Evolutionary conservation across 2,797 vertebrate species (phyloP).

Genomic region (Arrhamphus sclerolepis): DNA sequence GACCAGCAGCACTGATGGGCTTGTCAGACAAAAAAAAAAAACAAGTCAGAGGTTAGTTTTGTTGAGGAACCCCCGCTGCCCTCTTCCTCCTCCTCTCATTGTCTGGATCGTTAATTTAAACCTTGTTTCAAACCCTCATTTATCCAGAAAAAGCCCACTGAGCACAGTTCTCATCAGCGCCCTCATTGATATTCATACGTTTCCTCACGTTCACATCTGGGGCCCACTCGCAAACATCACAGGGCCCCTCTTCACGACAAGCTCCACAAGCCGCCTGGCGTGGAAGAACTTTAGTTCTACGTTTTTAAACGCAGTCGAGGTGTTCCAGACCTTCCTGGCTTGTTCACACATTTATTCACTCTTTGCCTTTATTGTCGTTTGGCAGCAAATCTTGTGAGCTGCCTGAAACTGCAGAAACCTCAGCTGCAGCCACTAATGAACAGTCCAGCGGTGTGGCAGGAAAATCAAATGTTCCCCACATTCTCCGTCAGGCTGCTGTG

Average conservation of each 20-base stretch:
- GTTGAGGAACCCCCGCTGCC: conserved; percentile 17
- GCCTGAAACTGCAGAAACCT: conserved; percentile 24
- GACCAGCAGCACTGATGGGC: conserved; percentile 61
- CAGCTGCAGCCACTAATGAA: conserved; percentile 23
- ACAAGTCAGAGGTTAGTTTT: conserved; percentile 28
- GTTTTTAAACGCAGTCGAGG: neutral
- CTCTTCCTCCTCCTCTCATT: neutral
- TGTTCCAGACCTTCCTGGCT: conserved; percentile 8
- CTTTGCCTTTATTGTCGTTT: conserved; percentile 23
- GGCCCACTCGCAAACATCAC: conserved; percentile 29
- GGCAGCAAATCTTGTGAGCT: conserved; percentile 17
- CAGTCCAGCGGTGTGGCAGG: conserved; percentile 15
- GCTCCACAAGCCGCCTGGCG: conserved; percentile 24
- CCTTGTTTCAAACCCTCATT: conserved; percentile 59
- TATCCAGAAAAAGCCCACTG: conserved; percentile 42
- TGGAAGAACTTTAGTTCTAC: conserved; percentile 32
- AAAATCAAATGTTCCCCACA: conserved; percentile 7
- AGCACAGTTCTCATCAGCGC: conserved; percentile 48
- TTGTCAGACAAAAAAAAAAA: conserved; percentile 48
- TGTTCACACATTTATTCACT: conserved; percentile 7
- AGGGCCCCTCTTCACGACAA: neutral
- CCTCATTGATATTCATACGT: conserved; percentile 71
- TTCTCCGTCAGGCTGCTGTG: neutral
- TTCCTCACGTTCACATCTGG: conserved; percentile 58
- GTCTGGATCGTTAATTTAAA: conserved; percentile 63